A percentile compares a stretch with the other conserved stretches of the same genome.
phyloP scores from a whole-genome alignment of 2,888 invertebrate genomes.

The Autographa gamma region DNA sequence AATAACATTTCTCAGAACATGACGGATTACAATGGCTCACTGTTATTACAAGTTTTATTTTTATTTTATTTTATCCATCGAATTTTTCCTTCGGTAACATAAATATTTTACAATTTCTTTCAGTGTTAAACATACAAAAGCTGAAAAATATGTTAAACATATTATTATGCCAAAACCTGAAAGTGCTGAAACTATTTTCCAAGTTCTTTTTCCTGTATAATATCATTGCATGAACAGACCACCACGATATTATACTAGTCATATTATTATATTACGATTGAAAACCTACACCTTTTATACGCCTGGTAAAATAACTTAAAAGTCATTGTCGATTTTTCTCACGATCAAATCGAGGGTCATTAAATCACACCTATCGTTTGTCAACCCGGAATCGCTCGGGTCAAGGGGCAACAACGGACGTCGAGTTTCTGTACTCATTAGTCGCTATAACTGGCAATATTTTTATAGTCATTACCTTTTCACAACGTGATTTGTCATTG shows the following conservation, averaged over 20 bases:
- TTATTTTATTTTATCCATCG: not conserved
- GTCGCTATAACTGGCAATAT: conserved; percentile 27
- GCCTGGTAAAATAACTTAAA: not conserved
- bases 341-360: conserved; percentile 69
- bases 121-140: too few species aligned
- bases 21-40: conserved; percentile 2
- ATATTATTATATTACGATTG: not conserved
- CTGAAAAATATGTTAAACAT: too few species aligned
- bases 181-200: too few species aligned
- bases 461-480: conserved; percentile 53
- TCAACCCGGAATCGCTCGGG: conserved; percentile 68
- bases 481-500: conserved; percentile 51
- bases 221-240: too few species aligned
- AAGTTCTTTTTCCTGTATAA: too few species aligned
- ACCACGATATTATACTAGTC: not conserved
- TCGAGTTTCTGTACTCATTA: conserved; percentile 72
- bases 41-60: not conserved
- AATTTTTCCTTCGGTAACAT: not conserved
- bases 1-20: conserved; percentile 27
- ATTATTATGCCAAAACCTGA: too few species aligned
- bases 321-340: conserved; percentile 61
- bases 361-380: conserved; percentile 72
- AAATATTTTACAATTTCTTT: too few species aligned
- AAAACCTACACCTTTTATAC: not conserved
- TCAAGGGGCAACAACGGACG: conserved; percentile 76